Percentiles rank a stretch among this genome's conserved stretches.
Conservation (phyloP, 1,140 invertebrate species). For the Neodiprion lecontei region DNA sequence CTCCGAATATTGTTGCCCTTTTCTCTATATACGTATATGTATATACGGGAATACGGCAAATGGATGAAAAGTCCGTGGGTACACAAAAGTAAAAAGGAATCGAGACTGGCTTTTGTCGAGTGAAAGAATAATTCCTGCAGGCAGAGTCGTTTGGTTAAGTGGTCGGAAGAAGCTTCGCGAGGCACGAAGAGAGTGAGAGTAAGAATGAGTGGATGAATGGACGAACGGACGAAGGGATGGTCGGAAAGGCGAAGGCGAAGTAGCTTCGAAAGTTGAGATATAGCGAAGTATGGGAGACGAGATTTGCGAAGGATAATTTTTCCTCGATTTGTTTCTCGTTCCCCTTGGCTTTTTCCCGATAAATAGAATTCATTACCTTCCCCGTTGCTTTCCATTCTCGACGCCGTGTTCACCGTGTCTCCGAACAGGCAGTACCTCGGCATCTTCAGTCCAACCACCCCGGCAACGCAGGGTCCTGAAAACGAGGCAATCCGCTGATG, state of each 20-base stretch:
- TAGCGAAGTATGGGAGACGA: neutral
- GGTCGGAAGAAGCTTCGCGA: neutral
- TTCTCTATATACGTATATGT: too few species aligned
- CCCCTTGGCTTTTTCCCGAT: neutral
- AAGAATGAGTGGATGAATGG: too few species aligned
- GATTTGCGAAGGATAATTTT: neutral
- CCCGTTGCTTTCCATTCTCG: conserved; percentile 94
- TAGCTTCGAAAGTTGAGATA: too few species aligned
- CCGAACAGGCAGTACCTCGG: conserved; percentile 92
- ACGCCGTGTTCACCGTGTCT: conserved; percentile 94
- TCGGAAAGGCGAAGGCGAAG: neutral
- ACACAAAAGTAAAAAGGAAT: too few species aligned
- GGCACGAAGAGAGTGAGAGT: neutral
- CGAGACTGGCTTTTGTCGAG: too few species aligned
- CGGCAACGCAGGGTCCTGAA: conserved; percentile 89
- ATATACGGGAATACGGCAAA: too few species aligned
- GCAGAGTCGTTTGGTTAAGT: neutral
- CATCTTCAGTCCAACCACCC: conserved; percentile 94
- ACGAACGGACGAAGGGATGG: too few species aligned
- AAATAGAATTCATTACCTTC: conserved; percentile 62
- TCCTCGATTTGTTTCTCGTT: neutral
- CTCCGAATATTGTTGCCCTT: too few species aligned
- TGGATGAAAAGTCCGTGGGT: too few species aligned
- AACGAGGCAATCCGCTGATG: conserved; percentile 27
- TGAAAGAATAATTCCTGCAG: neutral